These are phyloP conservation scores for Aphelocoma coerulescens DNA, from an alignment of 2,113 vertebrate species.

Conservation along the genomic window DNA sequence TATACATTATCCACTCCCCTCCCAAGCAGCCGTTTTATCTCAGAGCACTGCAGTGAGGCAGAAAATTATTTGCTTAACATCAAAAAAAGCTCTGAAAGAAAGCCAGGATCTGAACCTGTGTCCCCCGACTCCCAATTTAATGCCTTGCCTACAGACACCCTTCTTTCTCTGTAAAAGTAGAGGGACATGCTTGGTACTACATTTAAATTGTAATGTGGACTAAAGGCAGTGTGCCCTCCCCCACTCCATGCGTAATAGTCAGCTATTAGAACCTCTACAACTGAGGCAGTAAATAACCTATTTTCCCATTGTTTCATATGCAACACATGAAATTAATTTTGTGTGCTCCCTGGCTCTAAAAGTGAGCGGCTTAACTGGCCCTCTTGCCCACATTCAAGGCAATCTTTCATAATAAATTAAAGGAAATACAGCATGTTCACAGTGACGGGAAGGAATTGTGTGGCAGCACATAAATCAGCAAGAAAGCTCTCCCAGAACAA, in stretches of 20 bases:
- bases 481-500: constrained; percentile 29
- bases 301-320: neutral
- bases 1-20: neutral
- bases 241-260: neutral
- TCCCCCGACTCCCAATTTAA: neutral
- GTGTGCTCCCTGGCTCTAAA: neutral
- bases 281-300: neutral
- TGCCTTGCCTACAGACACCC: neutral
- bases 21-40: neutral
- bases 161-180: neutral
- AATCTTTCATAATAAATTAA: constrained; percentile 8
- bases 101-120: neutral
- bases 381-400: neutral
- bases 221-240: neutral
- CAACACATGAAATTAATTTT: neutral
- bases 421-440: neutral
- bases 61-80: neutral
- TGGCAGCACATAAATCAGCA: constrained; percentile 1
- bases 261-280: neutral
- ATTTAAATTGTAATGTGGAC: neutral
- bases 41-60: neutral
- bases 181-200: neutral
- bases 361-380: neutral
- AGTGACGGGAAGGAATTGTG: neutral
- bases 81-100: neutral